Conservation (phyloP, 2,888 invertebrate species). For the Sclerodermus sp. region DNA sequence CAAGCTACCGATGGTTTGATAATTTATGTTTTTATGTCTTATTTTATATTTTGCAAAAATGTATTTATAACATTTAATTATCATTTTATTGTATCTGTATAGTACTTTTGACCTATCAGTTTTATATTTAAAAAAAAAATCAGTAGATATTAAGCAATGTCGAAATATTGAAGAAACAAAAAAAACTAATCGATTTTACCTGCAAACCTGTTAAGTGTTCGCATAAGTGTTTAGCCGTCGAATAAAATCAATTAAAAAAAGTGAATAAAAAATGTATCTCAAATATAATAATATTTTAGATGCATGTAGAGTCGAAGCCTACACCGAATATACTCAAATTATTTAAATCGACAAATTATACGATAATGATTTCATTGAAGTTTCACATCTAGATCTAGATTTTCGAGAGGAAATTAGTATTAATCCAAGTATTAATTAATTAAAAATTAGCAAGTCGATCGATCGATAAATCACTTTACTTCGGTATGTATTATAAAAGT, state of each 20-base stretch:
- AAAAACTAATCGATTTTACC: constrained; percentile 23
- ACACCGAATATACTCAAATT: background rate
- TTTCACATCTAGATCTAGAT: too few relatives aligned
- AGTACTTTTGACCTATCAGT: too few relatives aligned
- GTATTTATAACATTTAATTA: too few relatives aligned
- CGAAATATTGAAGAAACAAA: constrained; percentile 5
- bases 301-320: constrained; percentile 17
- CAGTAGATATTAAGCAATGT: too few relatives aligned
- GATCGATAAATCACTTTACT: background rate
- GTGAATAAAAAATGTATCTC: constrained; percentile 16
- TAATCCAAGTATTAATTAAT: background rate
- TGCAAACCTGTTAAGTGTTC: constrained; percentile 28
- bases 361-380: too few relatives aligned
- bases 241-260: constrained; percentile 22
- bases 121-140: too few relatives aligned
- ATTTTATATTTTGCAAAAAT: too few relatives aligned
- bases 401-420: too few relatives aligned
- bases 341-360: too few relatives aligned
- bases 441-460: background rate
- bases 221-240: constrained; percentile 19
- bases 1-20: too few relatives aligned
- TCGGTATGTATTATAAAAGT: background rate
- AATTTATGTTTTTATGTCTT: too few relatives aligned
- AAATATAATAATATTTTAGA: constrained; percentile 20
- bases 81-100: too few relatives aligned